These are phyloP conservation scores for Bedellia somnulentella DNA, from an alignment of 2,888 invertebrate genomes.

Conservation along the genomic window DNA sequence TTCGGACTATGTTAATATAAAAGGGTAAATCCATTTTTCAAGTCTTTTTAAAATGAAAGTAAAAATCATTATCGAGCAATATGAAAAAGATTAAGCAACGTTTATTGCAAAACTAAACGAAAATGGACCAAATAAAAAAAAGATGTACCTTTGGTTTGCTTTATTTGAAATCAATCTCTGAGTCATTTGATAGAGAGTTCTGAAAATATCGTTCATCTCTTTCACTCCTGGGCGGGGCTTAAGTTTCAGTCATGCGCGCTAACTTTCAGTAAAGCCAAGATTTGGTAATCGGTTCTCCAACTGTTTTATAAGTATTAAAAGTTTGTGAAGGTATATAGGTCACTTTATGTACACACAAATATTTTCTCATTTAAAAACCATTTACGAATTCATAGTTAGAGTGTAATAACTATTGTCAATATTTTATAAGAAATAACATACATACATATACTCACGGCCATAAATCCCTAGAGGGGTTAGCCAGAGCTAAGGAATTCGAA, in stretches of 20 bases:
- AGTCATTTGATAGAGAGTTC: slow-evolving; percentile 19
- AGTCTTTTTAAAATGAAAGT: no score
- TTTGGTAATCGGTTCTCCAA: slow-evolving; percentile 31
- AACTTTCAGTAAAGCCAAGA: slow-evolving; percentile 38
- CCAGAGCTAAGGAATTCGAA: no score
- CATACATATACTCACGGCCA: no score
- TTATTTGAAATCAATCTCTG: slow-evolving; percentile 42
- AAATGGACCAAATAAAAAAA: slow-evolving; percentile 6
- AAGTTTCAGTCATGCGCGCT: slow-evolving; percentile 35
- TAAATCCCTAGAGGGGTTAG: no score
- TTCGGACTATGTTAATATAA: no score
- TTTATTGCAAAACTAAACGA: background rate
- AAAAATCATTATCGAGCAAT: background rate
- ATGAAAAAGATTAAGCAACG: background rate
- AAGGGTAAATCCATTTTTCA: no score
- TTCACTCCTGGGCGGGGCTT: slow-evolving; percentile 39
- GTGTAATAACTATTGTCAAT: no score
- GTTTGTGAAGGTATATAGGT: slow-evolving; percentile 9
- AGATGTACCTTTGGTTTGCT: slow-evolving; percentile 24
- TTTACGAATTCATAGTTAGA: no score
- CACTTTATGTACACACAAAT: background rate
- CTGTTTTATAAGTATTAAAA: slow-evolving; percentile 21
- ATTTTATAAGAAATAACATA: no score
- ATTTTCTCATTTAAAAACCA: no score
- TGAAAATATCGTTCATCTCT: slow-evolving; percentile 30